Evolutionary conservation across 2,113 vertebrate species (phyloP).

Genomic region (Laticauda colubrina): DNA sequence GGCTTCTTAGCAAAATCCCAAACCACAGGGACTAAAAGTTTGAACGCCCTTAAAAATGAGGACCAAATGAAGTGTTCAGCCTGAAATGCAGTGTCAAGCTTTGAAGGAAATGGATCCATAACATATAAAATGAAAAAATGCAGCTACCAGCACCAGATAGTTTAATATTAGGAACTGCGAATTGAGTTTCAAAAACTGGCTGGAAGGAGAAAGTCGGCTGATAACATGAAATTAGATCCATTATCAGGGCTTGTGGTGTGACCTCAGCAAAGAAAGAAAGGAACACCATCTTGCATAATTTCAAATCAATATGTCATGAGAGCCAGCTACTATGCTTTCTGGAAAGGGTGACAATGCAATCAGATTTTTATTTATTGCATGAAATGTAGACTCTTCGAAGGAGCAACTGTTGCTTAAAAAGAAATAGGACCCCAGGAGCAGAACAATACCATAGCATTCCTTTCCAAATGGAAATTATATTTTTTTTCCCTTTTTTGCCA

Average conservation of each 20-base stretch:
- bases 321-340: neutral
- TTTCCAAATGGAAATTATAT: neutral
- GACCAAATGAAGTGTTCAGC: neutral
- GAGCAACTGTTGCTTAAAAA: neutral
- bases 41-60: neutral
- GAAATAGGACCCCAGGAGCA: constrained; percentile 1
- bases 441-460: neutral
- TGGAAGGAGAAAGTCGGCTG: constrained; percentile 1
- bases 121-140: neutral
- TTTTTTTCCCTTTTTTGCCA: neutral
- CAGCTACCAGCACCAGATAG: neutral
- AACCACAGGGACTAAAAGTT: neutral
- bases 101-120: neutral
- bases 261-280: constrained; percentile 30
- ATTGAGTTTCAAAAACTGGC: constrained; percentile 23
- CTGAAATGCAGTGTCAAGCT: neutral
- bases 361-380: constrained; percentile 19
- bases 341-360: neutral
- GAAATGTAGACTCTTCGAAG: constrained; percentile 5
- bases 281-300: constrained; percentile 18
- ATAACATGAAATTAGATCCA: constrained; percentile 32
- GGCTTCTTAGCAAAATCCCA: neutral
- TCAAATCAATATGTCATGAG: constrained; percentile 19
- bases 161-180: constrained; percentile 29
- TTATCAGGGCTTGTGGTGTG: constrained; percentile 4